Evolutionary conservation across 2,888 invertebrate genomes (phyloP).

Genomic region (Ophioninae sp.): DNA sequence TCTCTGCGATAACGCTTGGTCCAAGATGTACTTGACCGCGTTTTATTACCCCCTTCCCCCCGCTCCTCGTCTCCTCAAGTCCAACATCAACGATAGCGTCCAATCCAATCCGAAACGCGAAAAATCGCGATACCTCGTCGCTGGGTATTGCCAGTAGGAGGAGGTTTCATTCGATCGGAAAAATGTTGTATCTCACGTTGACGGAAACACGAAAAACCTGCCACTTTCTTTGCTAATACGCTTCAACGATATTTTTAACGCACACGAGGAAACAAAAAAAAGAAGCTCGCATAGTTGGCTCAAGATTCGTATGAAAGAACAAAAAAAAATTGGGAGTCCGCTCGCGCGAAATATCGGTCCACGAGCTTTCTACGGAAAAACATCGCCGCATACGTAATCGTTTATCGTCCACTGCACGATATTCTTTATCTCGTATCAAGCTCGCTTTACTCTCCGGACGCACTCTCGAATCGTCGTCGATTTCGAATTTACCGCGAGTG

Average conservation of each 20-base stretch:
- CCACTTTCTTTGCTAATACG: not conserved
- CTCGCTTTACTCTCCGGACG: slow-evolving; percentile 3
- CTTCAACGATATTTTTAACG: slow-evolving; percentile 17
- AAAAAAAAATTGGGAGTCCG: too few relatives aligned
- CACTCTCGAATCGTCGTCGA: slow-evolving; percentile 23
- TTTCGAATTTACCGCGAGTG: not conserved
- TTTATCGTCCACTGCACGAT: slow-evolving; percentile 14
- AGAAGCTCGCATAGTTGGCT: not conserved
- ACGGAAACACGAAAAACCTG: not conserved
- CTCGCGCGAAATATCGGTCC: not conserved
- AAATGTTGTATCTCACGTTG: too few relatives aligned
- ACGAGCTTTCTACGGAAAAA: slow-evolving; percentile 11
- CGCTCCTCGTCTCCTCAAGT: too few relatives aligned
- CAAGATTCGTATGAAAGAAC: not conserved
- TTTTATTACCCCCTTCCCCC: too few relatives aligned
- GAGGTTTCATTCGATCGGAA: too few relatives aligned
- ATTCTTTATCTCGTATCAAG: slow-evolving; percentile 42
- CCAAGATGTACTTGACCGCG: too few relatives aligned
- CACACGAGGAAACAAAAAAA: not conserved
- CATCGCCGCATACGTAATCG: slow-evolving; percentile 4
- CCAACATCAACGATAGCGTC: too few relatives aligned
- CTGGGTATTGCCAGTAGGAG: too few relatives aligned
- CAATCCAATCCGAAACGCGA: too few relatives aligned
- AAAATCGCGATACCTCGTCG: too few relatives aligned
- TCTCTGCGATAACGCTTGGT: too few relatives aligned